These are phyloP conservation scores for Dipodomys ordii DNA, from an alignment of 2,113 vertebrate genomes.

Conservation along the genomic window DNA sequence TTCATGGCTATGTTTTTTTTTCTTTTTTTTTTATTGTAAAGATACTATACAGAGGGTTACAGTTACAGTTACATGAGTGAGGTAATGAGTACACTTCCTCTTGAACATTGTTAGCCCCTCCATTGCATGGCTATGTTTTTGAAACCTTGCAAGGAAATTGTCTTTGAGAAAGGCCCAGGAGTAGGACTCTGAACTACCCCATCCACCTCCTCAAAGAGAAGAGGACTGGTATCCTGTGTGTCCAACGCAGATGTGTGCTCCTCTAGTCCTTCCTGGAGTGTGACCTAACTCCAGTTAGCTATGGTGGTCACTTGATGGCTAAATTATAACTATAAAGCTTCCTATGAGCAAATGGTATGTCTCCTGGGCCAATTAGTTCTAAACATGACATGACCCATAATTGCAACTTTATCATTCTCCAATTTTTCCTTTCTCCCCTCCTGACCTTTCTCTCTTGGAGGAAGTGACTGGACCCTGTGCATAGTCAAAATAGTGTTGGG, in stretches of 20 bases:
- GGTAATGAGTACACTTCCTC: no score
- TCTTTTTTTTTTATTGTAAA: no score
- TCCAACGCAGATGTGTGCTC: no score
- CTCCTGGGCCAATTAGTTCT: not conserved
- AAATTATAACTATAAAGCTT: not conserved
- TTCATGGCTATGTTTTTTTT: constrained; percentile 77
- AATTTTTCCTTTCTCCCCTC: not conserved
- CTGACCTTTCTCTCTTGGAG: not conserved
- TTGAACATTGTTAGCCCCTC: no score
- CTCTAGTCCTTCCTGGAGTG: not conserved
- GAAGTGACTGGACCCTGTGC: not conserved
- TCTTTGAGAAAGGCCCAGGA: constrained; percentile 74
- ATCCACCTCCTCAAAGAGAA: constrained; percentile 36
- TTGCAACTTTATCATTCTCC: not conserved
- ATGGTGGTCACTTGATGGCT: not conserved
- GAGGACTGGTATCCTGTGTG: not conserved
- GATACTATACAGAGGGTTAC: no score
- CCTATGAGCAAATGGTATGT: not conserved
- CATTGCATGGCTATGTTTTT: constrained; percentile 78
- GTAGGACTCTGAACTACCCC: constrained; percentile 5
- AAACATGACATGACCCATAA: not conserved
- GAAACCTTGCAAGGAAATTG: constrained; percentile 80
- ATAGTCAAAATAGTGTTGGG: rapidly evolving
- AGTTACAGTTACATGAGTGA: no score
- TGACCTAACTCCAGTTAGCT: not conserved